Conservation (phyloP, 2,888 invertebrate genomes). For the Lamellibrachia columna region DNA sequence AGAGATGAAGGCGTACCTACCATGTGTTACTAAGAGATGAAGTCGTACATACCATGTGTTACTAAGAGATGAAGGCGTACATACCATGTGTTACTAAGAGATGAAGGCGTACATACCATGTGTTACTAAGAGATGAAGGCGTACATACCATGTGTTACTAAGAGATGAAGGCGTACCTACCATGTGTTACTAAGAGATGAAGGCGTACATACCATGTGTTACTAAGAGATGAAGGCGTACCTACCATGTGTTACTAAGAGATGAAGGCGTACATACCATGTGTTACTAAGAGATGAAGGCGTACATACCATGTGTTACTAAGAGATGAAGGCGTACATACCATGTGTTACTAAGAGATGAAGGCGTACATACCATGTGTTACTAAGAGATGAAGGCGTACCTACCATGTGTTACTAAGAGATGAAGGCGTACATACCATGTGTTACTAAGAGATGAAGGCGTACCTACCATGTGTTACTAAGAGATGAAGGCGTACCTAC, state of each 20-base stretch:
- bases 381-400: slow-evolving; percentile 38
- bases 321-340: slow-evolving; percentile 66
- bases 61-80: slow-evolving; percentile 38
- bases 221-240: slow-evolving; percentile 38
- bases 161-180: slow-evolving; percentile 66
- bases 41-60: slow-evolving; percentile 71
- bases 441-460: too few relatives aligned
- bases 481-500: slow-evolving; percentile 66
- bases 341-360: slow-evolving; percentile 62
- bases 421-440: slow-evolving; percentile 70
- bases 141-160: slow-evolving; percentile 71
- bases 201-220: slow-evolving; percentile 71
- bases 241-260: slow-evolving; percentile 70
- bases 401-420: slow-evolving; percentile 70
- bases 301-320: slow-evolving; percentile 71
- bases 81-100: slow-evolving; percentile 70
- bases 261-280: slow-evolving; percentile 70
- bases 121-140: too few relatives aligned
- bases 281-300: too few relatives aligned
- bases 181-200: slow-evolving; percentile 62
- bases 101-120: slow-evolving; percentile 70
- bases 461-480: slow-evolving; percentile 71
- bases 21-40: slow-evolving; percentile 62
- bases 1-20: slow-evolving; percentile 66
- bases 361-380: slow-evolving; percentile 71